These are phyloP conservation scores for Nomada ruficornis DNA, from an alignment of 2,888 invertebrate species.

Conservation along the genomic window DNA sequence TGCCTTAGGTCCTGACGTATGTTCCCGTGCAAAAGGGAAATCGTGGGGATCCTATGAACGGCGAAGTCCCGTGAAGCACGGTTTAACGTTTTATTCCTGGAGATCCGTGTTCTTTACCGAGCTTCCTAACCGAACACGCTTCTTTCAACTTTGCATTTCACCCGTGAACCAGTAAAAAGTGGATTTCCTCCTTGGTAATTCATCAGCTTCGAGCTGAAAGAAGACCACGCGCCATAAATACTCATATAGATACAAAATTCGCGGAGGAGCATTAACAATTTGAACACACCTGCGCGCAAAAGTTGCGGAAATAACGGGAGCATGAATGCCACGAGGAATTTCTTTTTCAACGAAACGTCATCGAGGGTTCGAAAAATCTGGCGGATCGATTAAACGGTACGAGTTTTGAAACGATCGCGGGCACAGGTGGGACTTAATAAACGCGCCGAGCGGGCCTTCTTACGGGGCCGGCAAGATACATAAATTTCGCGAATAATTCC, in stretches of 20 bases:
- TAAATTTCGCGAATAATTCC: constrained; percentile 61
- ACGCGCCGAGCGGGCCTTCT: constrained; percentile 13
- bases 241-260: not conserved
- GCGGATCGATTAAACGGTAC: not conserved
- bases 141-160: not conserved
- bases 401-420: constrained; percentile 7
- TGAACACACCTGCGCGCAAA: not conserved
- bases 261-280: no score
- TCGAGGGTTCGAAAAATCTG: not conserved
- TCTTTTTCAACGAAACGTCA: constrained; percentile 15
- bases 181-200: no score
- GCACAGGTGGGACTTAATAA: constrained; percentile 16
- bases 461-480: constrained; percentile 26
- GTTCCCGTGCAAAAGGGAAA: constrained; percentile 3
- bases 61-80: not conserved
- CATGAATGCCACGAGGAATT: constrained; percentile 4
- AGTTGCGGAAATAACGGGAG: constrained; percentile 1
- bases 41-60: constrained; percentile 9
- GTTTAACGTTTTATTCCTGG: constrained; percentile 3
- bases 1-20: not conserved
- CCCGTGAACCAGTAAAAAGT: no score
- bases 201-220: no score
- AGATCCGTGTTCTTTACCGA: not conserved
- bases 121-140: not conserved
- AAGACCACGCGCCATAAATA: not conserved